A percentile compares a stretch with the other conserved stretches of the same genome.
These are phyloP conservation scores for Nymphalis io DNA, from an alignment of 1,140 invertebrate species.

Conservation along the genomic window DNA sequence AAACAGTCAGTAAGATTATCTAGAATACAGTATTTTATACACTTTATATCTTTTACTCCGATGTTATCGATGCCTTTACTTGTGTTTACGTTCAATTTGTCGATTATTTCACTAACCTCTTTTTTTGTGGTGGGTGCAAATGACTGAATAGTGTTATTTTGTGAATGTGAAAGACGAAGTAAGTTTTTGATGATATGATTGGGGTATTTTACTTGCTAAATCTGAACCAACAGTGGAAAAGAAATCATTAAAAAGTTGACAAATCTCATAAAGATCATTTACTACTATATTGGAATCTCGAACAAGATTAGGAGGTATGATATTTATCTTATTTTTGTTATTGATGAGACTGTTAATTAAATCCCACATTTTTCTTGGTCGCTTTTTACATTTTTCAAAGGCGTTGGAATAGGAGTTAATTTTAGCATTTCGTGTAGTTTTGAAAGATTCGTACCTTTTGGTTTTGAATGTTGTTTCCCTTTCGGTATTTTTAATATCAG, in stretches of 20 bases:
- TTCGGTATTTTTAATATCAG: slow-evolving; percentile 5
- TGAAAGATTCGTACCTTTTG: neutral
- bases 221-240: slow-evolving; percentile 16
- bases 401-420: slow-evolving; percentile 10
- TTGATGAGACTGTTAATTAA: slow-evolving; percentile 20
- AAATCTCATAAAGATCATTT: neutral
- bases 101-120: too few species aligned
- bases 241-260: slow-evolving; percentile 12
- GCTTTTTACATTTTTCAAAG: slow-evolving; percentile 8
- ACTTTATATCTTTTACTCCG: too few species aligned
- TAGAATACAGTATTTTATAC: too few species aligned
- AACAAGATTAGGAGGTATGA: slow-evolving; percentile 16
- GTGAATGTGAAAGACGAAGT: slow-evolving; percentile 13
- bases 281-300: slow-evolving; percentile 17
- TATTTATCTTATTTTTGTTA: slow-evolving; percentile 14
- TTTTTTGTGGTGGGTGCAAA: too few species aligned
- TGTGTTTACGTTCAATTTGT: too few species aligned
- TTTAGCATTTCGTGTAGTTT: slow-evolving; percentile 10
- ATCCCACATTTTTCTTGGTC: slow-evolving; percentile 24
- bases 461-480: neutral
- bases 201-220: slow-evolving; percentile 20
- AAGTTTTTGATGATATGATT: slow-evolving; percentile 2
- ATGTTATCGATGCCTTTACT: too few species aligned
- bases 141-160: slow-evolving; percentile 20
- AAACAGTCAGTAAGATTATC: too few species aligned